phyloP scores from a whole-genome alignment of 1,140 invertebrate species.

The Rhagoletis zephyria region DNA sequence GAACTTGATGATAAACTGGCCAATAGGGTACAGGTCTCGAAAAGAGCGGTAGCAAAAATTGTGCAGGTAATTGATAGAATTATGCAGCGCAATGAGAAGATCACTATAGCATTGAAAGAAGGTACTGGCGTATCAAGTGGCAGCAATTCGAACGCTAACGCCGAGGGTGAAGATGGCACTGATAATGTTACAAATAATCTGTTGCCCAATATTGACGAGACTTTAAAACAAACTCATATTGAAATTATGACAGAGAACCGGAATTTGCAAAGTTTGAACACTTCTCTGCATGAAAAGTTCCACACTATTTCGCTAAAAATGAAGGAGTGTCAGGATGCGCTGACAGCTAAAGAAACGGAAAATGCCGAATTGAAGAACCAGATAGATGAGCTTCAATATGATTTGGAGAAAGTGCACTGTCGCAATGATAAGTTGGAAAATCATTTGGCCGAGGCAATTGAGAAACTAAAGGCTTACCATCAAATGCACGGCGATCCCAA shows the following conservation, averaged over 20 bases:
- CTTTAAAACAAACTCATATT: slow-evolving; percentile 85
- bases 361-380: slow-evolving; percentile 95
- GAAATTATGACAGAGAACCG: slow-evolving; percentile 93
- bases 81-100: slow-evolving; percentile 93
- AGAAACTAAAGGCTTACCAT: slow-evolving; percentile 90
- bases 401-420: slow-evolving; percentile 89
- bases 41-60: slow-evolving; percentile 94
- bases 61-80: slow-evolving; percentile 95
- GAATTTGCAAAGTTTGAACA: slow-evolving; percentile 92
- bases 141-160: not conserved
- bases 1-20: slow-evolving; percentile 96
- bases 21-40: slow-evolving; percentile 93
- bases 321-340: slow-evolving; percentile 91
- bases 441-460: slow-evolving; percentile 89
- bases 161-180: slow-evolving; percentile 46
- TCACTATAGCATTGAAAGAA: slow-evolving; percentile 89
- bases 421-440: slow-evolving; percentile 93
- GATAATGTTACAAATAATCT: slow-evolving; percentile 56
- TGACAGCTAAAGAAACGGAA: slow-evolving; percentile 93
- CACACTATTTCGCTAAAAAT: slow-evolving; percentile 93
- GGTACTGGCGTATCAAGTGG: slow-evolving; percentile 57
- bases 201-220: slow-evolving; percentile 80
- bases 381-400: slow-evolving; percentile 95
- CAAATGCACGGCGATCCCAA: slow-evolving; percentile 80
- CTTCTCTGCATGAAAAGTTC: slow-evolving; percentile 93